Base-by-base conservation (phyloP, 1,140 invertebrate species). In the Meloidogyne floridensis region DNA sequence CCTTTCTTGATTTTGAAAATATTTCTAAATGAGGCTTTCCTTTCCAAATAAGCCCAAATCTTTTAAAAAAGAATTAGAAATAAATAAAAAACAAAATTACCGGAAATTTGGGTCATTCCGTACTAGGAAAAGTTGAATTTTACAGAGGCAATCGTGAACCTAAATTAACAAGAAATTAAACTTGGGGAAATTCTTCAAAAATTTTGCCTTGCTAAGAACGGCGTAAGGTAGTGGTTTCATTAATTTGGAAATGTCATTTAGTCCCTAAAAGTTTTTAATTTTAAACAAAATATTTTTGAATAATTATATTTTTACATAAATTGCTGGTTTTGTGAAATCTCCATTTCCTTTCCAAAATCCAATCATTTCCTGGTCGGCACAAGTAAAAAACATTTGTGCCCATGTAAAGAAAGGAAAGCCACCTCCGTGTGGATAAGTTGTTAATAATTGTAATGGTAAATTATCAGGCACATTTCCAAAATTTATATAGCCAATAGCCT, bases 311-410 rank as follows among this genome's bases (percentile, higher is more conserved):
- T 11, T 15, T n/a, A 71, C 76, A 81, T 80, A 32, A 51, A 43
- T 43, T 47, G 86, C 72, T 32, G 85, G 89, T 69, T 89, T 90
- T 59, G 80, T 75, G 70, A 89, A 90, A 77, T 89, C 88, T 13
- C 89, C 88, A 70, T 89, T 90, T 56, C 88, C 89, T 83, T 90
- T 89, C 83, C 89, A 89, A 75, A 89, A 89, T 42, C 88, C 88
- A 71, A 89, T 86, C 65, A 90, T 80, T 69, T 89, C 87, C 80
- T 88, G 85, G 18, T 84, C 83, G 20, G 83, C 83, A 73, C 74
- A 78, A 18, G 86, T 87, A 81, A 89, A 89, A 80, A 89, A 89
- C 59, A 89, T 54, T 71, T 89, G 88, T 13, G 87, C 88, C 88
- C 88, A 88, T 65, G 87, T 88, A 83, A 88, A 88, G 76, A 87